Conservation (phyloP, 2,113 vertebrate species). For the Amphilophus citrinellus region DNA sequence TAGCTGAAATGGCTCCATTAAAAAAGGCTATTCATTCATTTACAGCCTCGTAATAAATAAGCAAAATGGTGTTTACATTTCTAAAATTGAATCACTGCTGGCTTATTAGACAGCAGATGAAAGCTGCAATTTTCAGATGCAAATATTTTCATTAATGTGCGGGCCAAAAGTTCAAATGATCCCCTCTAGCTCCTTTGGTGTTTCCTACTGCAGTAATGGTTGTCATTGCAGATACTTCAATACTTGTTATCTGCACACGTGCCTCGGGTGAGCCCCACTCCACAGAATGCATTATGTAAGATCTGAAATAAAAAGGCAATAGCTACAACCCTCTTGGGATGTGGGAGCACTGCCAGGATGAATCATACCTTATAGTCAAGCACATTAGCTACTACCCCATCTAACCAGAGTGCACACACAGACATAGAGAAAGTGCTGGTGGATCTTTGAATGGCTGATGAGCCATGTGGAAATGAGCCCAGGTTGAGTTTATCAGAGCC, state of each 20-base stretch:
- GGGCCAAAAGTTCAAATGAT: not conserved
- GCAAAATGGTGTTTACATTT: not conserved
- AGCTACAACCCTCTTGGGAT: conserved; percentile 48
- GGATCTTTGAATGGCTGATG: conserved; percentile 21
- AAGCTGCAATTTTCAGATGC: conserved; percentile 5
- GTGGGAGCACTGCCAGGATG: conserved; percentile 57
- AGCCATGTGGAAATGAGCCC: conserved; percentile 39
- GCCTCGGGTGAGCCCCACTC: conserved; percentile 5
- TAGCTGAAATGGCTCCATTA: not conserved
- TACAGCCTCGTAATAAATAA: not conserved
- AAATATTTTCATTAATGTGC: conserved; percentile 26
- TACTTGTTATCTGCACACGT: conserved; percentile 17
- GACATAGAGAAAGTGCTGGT: conserved; percentile 40
- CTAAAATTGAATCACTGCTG: not conserved
- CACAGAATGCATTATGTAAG: conserved; percentile 43
- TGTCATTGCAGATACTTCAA: conserved; percentile 23
- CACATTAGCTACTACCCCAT: conserved; percentile 48
- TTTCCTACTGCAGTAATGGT: conserved; percentile 11
- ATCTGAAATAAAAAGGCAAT: conserved; percentile 55
- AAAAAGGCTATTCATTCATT: not conserved
- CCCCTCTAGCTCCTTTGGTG: conserved; percentile 15
- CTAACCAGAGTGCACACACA: conserved; percentile 32
- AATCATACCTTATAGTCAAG: conserved; percentile 46
- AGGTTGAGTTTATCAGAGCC: conserved; percentile 8
- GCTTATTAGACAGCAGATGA: conserved; percentile 10